Conservation (phyloP, 1,140 invertebrate genomes). For the Bradynema listronoti region DNA sequence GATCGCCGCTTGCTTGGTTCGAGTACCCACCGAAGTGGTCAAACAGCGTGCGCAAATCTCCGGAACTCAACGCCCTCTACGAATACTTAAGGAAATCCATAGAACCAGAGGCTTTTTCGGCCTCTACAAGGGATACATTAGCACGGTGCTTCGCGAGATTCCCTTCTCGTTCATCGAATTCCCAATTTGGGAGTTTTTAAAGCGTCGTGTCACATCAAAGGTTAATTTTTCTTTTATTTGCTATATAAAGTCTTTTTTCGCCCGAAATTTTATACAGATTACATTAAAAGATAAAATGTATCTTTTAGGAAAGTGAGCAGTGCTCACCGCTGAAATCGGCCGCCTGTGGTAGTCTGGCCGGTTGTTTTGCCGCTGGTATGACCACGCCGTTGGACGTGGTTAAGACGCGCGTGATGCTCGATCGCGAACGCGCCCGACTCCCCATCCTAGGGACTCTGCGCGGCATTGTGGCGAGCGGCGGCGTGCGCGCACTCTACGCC, state of each 20-base stretch:
- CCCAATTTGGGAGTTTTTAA: conserved; percentile 86
- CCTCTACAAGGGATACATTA: conserved; percentile 81
- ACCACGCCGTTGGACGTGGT: conserved; percentile 78
- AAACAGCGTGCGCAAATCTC: conserved; percentile 82
- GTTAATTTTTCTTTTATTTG: conserved; percentile 23
- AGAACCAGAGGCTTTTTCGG: conserved; percentile 63
- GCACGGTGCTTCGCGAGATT: conserved; percentile 80
- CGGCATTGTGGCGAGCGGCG: conserved; percentile 30
- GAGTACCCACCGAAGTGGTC: conserved; percentile 86
- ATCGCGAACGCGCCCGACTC: conserved; percentile 60
- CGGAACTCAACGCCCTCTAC: conserved; percentile 59
- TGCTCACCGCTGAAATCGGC: conserved; percentile 48
- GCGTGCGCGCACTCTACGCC: conserved; percentile 67
- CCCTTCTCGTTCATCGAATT: conserved; percentile 92
- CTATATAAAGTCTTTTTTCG: neutral
- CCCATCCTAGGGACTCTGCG: conserved; percentile 16
- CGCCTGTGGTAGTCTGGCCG: conserved; percentile 53
- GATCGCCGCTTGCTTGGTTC: conserved; percentile 71
- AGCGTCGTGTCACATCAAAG: conserved; percentile 58
- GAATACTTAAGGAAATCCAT: conserved; percentile 66
- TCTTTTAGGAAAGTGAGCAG: conserved; percentile 19
- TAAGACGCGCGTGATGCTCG: conserved; percentile 90
- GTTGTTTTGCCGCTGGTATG: conserved; percentile 42
- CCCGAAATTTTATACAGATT: neutral
- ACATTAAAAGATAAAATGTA: conserved; percentile 23